Evolutionary conservation across 2,113 vertebrate genomes (phyloP).

Genomic region (Corythoichthys haematopterus): DNA sequence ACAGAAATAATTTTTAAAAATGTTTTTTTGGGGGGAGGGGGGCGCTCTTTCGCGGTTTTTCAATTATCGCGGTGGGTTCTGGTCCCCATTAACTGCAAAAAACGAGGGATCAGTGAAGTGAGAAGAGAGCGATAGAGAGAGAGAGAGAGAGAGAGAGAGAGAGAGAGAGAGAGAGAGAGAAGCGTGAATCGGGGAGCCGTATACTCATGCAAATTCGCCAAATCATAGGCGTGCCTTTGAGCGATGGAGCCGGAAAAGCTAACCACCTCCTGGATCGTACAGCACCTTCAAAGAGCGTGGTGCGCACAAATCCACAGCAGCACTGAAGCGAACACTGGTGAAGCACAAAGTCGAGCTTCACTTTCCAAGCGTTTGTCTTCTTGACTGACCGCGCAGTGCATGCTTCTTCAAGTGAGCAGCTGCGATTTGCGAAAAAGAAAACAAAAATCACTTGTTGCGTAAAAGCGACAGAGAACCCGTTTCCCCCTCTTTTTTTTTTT

Average conservation of each 20-base stretch:
- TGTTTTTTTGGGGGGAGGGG: no score
- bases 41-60: no score
- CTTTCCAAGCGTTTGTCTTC: conserved; percentile 5
- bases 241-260: conserved; percentile 75
- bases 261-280: conserved; percentile 76
- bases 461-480: not conserved
- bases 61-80: no score
- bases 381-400: conserved; percentile 11
- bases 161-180: conserved; percentile 14
- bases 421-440: conserved; percentile 24
- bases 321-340: conserved; percentile 28
- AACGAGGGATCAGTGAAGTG: not conserved
- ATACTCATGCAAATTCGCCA: conserved; percentile 69
- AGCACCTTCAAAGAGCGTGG: conserved; percentile 73
- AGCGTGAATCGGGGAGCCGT: conserved; percentile 51
- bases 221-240: conserved; percentile 78
- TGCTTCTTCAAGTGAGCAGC: conserved; percentile 14
- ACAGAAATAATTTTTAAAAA: no score
- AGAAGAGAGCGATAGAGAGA: not conserved
- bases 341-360: conserved; percentile 27
- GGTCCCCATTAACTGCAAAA: no score
- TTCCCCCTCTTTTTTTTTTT: not conserved
- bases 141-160: no score
- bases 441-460: conserved; percentile 13
- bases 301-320: conserved; percentile 67